Percentiles rank a stretch among this genome's conserved stretches.
These are phyloP conservation scores for Scaptomyza graminum DNA, from an alignment of 1,140 invertebrate genomes.

Conservation along the genomic window DNA sequence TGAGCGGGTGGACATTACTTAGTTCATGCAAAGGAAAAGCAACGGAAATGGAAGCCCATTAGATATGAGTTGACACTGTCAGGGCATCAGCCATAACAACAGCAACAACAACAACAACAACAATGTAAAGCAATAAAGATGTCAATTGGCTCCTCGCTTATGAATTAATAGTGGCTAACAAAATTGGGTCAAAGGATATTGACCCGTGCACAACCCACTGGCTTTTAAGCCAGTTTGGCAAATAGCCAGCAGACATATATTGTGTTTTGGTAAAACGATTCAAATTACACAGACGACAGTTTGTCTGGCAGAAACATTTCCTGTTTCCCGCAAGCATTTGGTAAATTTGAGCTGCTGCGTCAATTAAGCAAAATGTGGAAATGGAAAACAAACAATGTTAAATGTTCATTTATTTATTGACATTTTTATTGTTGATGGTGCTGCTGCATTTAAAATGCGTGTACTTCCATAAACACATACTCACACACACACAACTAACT, in stretches of 20 bases:
- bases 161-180: conserved; percentile 61
- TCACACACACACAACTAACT: conserved; percentile 9
- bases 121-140: conserved; percentile 16
- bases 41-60: conserved; percentile 76
- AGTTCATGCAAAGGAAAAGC: conserved; percentile 54
- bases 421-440: conserved; percentile 23
- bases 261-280: conserved; percentile 23
- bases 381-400: conserved; percentile 16
- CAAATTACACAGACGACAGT: conserved; percentile 56
- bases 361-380: conserved; percentile 15
- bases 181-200: conserved; percentile 83
- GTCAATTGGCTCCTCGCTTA: conserved; percentile 60
- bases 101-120: conserved; percentile 44
- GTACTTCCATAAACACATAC: conserved; percentile 53
- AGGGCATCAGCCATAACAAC: conserved; percentile 25
- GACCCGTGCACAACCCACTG: conserved; percentile 52
- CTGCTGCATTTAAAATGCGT: conserved; percentile 74
- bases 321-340: conserved; percentile 20
- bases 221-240: conserved; percentile 27
- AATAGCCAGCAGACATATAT: conserved; percentile 46
- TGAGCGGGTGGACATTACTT: conserved; percentile 51
- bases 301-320: conserved; percentile 45
- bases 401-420: conserved; percentile 49
- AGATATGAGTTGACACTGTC: conserved; percentile 56
- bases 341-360: conserved; percentile 29